Base-by-base conservation (phyloP, 2,797 vertebrate genomes). In the Melanogrammus aeglefinus region DNA sequence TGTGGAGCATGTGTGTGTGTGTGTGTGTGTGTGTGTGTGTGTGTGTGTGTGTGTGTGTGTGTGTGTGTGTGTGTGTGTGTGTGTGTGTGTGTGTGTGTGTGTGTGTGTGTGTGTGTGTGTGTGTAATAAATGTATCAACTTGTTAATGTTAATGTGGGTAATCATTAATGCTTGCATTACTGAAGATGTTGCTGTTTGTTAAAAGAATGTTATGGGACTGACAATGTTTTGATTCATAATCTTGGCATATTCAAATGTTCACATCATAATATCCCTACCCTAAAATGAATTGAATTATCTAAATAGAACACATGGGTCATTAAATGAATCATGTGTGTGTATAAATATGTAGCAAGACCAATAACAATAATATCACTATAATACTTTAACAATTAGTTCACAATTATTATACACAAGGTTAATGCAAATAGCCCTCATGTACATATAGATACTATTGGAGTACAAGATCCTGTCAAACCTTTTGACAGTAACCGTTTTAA, bases 111-210 rank as follows among this genome's bases (percentile, higher is more conserved):
- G 8, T 33, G 69, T 77, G 36, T 41, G 71, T 79, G 80, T 63
- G 41, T 77, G 77, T 75, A 14, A 74, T 70, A 77, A 80, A 79
- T 57, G 77, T 2, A 24, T 57, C 16, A 70, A 83, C 83, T 41
- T 84, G 83, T 86, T 75, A 78, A 81, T 82, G n/a, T 66, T 27
- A 66, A 24, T 66, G 57, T 69, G 9, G 8, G 24, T 63, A 63
- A 63, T 24, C 57, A 63, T 63, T 18, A 1, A 63, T 63, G 57
- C 57, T 63, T 8, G 21, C 57, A 63, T 63, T n/a, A n/a, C 21
- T 63, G 57, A 24, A 63, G 21, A 63, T 24, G 6, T 63, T 57
- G 51, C 51, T 57, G 76, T 57, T 7, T 1, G 1, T 29, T 29
- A 18, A 72, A 66, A 39, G 77, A 83, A 79, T 76, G 69, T 14